Base-by-base conservation (phyloP, 2,888 invertebrate genomes). In the Nephrotoma guestfalica region DNA sequence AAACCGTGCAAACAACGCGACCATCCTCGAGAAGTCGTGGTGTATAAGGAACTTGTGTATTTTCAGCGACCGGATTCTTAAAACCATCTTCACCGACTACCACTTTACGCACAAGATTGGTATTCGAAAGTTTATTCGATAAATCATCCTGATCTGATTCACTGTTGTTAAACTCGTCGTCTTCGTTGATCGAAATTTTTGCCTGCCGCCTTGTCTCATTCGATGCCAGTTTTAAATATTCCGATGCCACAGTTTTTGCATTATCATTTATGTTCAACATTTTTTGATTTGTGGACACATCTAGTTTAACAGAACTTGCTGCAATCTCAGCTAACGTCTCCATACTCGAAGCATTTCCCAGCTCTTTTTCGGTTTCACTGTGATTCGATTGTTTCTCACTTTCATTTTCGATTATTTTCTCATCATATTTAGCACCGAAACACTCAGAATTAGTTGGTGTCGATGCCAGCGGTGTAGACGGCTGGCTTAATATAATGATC, bases 1-100 rank as follows among this genome's bases (percentile, higher is more conserved):
- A 99, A 89, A 98, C 95, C 87, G 94, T 94, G 90, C 97, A 97
- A 45, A 95, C 94, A 88, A 96, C 94, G 87, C 95, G 94, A 0
- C 95, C 96, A 89, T 96, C 96, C 89, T 95, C 95, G 90, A 94
- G 87, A 11, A 88, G 93, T 11, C 95, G 93, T 5, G 93, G 92
- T 83, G 93, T 91, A 89, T 93, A 93, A 4, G 93, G 89, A 86
- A 89, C 88, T 9, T 89, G 89, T 88, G 89, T 89, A 85, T 88
- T 91, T 47, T 91, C 89, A 15, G 88, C 88, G 86, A 90, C 90
- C 90, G 90, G 92, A 92, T 88, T 93, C 92, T 89, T 93, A 92
- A 89, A 93, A 90, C 94, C 94, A 83, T 94, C 94, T 87, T 93
- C 94, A 11, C 94, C 94, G 57, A 95, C 94, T 2, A 95, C 94